Conservation (phyloP, 2,113 vertebrate genomes). For the Sorex fumeus region DNA sequence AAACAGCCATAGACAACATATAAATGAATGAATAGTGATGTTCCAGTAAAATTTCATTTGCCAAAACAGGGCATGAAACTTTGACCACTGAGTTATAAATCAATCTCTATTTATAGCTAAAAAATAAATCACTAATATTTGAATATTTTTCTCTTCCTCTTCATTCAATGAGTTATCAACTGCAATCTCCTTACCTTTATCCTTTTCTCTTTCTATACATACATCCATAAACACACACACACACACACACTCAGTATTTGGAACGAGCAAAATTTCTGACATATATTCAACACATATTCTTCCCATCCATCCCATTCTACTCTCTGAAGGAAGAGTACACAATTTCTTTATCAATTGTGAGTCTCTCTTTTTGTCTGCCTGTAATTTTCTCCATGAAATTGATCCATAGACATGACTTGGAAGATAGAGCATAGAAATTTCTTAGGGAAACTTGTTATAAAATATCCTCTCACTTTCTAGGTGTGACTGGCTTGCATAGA, state of each 20-base stretch:
- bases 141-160: background rate
- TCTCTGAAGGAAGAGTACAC: background rate
- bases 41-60: slow-evolving; percentile 3
- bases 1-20: background rate
- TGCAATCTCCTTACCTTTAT: background rate
- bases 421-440: background rate
- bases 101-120: background rate
- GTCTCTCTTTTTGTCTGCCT: background rate
- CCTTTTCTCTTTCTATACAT: fast-evolving
- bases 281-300: background rate
- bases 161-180: background rate
- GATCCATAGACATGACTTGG: background rate
- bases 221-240: background rate
- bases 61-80: background rate
- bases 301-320: background rate
- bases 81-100: background rate
- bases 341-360: background rate
- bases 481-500: background rate
- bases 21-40: background rate
- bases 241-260: background rate
- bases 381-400: background rate
- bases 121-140: background rate
- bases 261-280: background rate
- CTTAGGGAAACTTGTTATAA: background rate
- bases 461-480: background rate